Evolutionary conservation across 1,140 invertebrate genomes (phyloP).

Genomic region (Chrysomallon squamiferum): DNA sequence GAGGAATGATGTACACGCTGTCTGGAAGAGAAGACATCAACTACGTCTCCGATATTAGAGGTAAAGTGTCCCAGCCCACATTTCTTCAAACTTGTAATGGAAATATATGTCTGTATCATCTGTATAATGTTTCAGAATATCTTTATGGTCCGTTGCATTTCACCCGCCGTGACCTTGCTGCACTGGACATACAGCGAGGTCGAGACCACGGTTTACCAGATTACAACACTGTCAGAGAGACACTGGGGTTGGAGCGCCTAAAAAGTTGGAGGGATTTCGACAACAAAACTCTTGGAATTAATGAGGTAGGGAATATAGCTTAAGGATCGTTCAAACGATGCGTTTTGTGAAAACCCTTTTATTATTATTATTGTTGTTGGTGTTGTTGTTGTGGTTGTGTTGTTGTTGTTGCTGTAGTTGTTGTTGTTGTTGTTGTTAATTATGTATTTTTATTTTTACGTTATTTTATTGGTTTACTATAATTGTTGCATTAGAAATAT

Average conservation of each 20-base stretch:
- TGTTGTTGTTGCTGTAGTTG: too few relatives aligned
- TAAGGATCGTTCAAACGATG: too few relatives aligned
- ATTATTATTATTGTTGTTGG: too few relatives aligned
- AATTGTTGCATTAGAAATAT: too few relatives aligned
- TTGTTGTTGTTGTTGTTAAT: too few relatives aligned
- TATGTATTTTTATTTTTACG: too few relatives aligned
- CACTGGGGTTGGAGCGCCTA: constrained; percentile 62
- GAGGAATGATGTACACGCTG: constrained; percentile 88
- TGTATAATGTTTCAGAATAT: constrained; percentile 82
- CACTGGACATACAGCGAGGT: constrained; percentile 95
- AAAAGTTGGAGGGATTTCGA: constrained; percentile 14
- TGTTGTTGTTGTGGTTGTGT: too few relatives aligned
- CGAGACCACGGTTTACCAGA: constrained; percentile 95
- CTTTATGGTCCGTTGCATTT: constrained; percentile 98
- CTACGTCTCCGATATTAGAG: constrained; percentile 89
- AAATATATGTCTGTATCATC: too few relatives aligned
- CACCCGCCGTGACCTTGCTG: constrained; percentile 90
- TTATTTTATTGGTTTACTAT: too few relatives aligned
- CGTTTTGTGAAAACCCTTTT: too few relatives aligned
- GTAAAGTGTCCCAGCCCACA: too few relatives aligned
- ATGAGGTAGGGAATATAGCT: background rate
- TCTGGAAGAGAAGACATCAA: constrained; percentile 92
- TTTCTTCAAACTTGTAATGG: too few relatives aligned
- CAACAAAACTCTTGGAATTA: background rate
- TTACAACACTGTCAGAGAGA: constrained; percentile 87